These are phyloP conservation scores for Bombylius discolor DNA, from an alignment of 2,888 invertebrate genomes.

Conservation along the genomic window DNA sequence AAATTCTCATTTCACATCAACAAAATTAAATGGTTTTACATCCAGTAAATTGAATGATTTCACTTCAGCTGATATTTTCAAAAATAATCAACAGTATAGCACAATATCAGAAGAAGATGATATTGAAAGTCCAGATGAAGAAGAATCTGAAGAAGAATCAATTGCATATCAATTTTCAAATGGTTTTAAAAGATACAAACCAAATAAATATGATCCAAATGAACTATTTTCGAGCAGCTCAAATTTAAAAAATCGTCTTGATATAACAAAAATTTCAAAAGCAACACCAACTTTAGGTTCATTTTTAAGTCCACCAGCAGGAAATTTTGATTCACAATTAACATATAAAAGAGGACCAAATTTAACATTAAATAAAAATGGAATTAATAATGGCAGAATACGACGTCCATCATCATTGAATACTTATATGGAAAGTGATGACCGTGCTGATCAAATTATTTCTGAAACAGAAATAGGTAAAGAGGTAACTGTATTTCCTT, in stretches of 20 bases:
- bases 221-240: slow-evolving; percentile 20
- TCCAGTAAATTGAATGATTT: slow-evolving; percentile 13
- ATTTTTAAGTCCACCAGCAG: slow-evolving; percentile 30
- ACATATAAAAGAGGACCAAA: slow-evolving; percentile 12
- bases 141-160: slow-evolving; percentile 13
- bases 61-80: slow-evolving; percentile 1
- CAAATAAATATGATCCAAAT: slow-evolving; percentile 20
- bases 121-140: slow-evolving; percentile 17
- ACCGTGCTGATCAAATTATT: slow-evolving; percentile 25
- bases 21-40: slow-evolving; percentile 24
- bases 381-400: not conserved
- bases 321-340: slow-evolving; percentile 19
- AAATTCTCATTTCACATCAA: not conserved
- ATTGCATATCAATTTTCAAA: slow-evolving; percentile 17
- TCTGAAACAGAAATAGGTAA: slow-evolving; percentile 28
- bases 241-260: slow-evolving; percentile 23
- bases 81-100: slow-evolving; percentile 12
- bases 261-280: slow-evolving; percentile 16
- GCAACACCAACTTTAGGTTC: slow-evolving; percentile 25
- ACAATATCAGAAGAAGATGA: slow-evolving; percentile 21
- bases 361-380: not conserved
- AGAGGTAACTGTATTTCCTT: slow-evolving; percentile 27
- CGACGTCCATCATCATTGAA: slow-evolving; percentile 20
- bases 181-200: slow-evolving; percentile 16
- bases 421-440: slow-evolving; percentile 7